Base-by-base conservation (phyloP, 2,113 vertebrate genomes). In the Hippoglossus stenolepis region DNA sequence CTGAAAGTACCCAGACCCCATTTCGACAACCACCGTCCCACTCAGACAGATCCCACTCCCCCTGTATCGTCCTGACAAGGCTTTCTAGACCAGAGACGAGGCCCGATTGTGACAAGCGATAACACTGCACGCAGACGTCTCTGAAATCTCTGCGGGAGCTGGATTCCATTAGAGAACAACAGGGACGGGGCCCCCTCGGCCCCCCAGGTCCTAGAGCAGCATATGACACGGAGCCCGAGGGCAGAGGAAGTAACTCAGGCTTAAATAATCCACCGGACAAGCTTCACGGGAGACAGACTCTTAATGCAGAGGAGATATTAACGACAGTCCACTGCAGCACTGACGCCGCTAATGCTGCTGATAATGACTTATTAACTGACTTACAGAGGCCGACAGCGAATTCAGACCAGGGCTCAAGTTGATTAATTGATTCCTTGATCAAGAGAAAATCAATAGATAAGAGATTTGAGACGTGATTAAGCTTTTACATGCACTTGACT, bases 161-260 rank as follows among this genome's bases (percentile, higher is more conserved):
- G 65, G 66, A 11, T 83, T 91, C 89, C 86, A 91, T 91, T 87
- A 92, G 83, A 90, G 63, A 71, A 85, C 85, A 78, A 77, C 83
- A 21, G 85, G 85, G 85, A 86, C 20, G 20, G 7, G 18, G 28
- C 28, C 60, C 60, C 70, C 65, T 49, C 47, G 0, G 58, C 54
- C 80, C 77, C 86, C 35, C 56, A 11, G 80, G 80, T 82, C 84
- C 77, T 81, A 67, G 65, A 88, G 69, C 80, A 80, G 82, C 88
- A 88, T 88, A 88, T 88, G 88, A 90, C 90, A 75, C 68, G 23
- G n/a, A 74, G 90, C 90, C 88, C 62, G 68, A 74, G 87, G 89
- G 89, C 87, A 85, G 67, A 77, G 40, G 49, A 56, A 77, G 76
- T 35, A 83, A 80, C 79, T 89, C 79, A 83, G 77, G 82, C 83